Percentiles rank a stretch among this genome's conserved stretches.
Evolutionary conservation across 2,797 vertebrate species (phyloP).

Genomic region (Nannoperca australis): DNA sequence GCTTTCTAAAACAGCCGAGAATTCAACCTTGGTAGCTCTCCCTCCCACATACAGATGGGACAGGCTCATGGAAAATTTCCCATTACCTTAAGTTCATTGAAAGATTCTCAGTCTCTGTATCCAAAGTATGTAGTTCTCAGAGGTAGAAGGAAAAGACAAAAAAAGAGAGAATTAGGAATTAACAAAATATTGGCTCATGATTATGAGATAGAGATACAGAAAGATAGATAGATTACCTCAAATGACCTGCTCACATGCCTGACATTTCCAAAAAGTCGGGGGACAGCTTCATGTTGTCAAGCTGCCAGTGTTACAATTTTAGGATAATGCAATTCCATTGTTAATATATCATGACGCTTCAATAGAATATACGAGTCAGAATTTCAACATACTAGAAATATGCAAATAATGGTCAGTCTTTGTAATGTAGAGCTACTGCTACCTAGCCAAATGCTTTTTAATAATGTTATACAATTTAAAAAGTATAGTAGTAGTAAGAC

Average conservation of each 20-base stretch:
- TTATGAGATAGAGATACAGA: background rate
- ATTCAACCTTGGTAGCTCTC: constrained; percentile 40
- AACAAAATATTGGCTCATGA: background rate
- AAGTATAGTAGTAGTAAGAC: background rate
- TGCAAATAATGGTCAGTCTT: background rate
- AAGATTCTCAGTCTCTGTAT: background rate
- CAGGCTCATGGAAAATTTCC: constrained; percentile 12
- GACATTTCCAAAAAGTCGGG: constrained; percentile 12
- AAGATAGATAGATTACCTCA: background rate
- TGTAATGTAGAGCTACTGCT: background rate
- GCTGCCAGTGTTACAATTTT: background rate
- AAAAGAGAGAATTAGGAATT: background rate
- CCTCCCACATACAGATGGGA: constrained; percentile 35
- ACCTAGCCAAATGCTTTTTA: background rate
- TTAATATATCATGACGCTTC: background rate
- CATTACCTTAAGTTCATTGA: constrained; percentile 1
- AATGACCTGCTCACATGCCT: constrained; percentile 6
- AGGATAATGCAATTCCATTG: background rate
- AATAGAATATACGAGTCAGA: background rate
- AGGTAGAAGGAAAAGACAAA: background rate
- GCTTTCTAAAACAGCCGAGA: constrained; percentile 24
- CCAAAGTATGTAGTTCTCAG: background rate
- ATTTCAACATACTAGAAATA: background rate
- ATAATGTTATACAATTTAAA: background rate
- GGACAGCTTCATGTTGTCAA: background rate